Evolutionary conservation across 2,797 vertebrate genomes (phyloP).

Genomic region (Lacerta agilis): DNA sequence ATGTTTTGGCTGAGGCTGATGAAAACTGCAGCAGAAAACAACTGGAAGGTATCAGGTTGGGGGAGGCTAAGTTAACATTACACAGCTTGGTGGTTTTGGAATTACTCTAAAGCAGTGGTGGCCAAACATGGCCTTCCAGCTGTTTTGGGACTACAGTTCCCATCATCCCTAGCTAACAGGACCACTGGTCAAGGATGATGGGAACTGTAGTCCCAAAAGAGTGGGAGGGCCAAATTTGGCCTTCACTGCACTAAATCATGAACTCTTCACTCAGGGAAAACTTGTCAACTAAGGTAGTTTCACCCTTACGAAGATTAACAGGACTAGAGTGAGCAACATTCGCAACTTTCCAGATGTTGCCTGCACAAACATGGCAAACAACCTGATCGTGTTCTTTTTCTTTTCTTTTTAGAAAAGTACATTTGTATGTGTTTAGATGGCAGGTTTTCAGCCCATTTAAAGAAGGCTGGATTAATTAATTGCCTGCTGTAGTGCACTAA

Average conservation of each 20-base stretch:
- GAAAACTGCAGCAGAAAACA: too few species aligned
- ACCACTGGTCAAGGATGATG: too few species aligned
- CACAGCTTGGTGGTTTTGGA: background rate
- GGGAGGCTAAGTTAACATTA: background rate
- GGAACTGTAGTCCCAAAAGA: too few species aligned
- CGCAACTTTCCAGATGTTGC: background rate
- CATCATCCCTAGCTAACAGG: too few species aligned
- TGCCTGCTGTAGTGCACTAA: background rate
- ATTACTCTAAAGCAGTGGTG: background rate
- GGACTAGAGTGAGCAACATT: background rate
- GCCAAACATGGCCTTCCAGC: too few species aligned
- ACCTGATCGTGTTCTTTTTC: too few species aligned
- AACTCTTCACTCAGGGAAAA: slow-evolving; percentile 2
- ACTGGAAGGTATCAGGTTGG: too few species aligned
- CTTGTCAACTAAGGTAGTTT: background rate
- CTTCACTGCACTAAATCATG: too few species aligned
- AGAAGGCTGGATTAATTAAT: background rate
- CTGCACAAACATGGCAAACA: background rate
- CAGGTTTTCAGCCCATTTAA: background rate
- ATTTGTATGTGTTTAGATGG: background rate
- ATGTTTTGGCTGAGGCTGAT: too few species aligned
- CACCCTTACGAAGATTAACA: background rate
- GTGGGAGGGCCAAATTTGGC: too few species aligned
- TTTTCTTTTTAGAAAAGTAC: background rate
- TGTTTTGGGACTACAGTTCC: too few species aligned